These are phyloP conservation scores for Podarcis siculus DNA, from an alignment of 2,797 vertebrate genomes.

Conservation along the genomic window DNA sequence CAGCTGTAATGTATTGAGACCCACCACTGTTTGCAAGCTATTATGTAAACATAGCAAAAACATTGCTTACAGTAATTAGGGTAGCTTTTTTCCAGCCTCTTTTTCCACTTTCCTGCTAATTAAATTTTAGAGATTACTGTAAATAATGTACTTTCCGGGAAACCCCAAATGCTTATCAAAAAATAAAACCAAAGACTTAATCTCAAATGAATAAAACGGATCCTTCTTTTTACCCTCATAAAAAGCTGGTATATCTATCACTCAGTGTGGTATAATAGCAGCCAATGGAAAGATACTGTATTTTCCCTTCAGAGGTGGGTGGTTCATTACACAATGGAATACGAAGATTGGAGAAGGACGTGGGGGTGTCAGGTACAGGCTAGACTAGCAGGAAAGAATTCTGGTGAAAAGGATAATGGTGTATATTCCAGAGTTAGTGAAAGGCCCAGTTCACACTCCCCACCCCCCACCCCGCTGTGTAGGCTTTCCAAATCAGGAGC, in stretches of 20 bases:
- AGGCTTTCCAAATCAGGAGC: background rate
- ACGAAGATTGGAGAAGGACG: background rate
- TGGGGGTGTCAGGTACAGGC: background rate
- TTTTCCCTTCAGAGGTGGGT: background rate
- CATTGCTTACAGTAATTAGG: constrained; percentile 15
- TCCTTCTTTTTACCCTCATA: background rate
- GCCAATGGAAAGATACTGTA: background rate
- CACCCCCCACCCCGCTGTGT: background rate
- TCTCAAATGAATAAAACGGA: background rate
- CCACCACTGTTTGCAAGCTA: constrained; percentile 19
- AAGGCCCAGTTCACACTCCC: too few relatives aligned
- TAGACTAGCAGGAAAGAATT: background rate
- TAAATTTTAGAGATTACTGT: constrained; percentile 29
- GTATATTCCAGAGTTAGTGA: background rate
- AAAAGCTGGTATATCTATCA: background rate
- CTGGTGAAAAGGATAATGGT: background rate
- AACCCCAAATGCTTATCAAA: constrained; percentile 17
- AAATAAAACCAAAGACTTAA: constrained; percentile 6
- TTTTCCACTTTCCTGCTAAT: constrained; percentile 25
- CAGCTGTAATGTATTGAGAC: constrained; percentile 35
- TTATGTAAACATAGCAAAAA: constrained; percentile 2
- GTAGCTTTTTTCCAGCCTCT: background rate
- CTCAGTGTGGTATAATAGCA: background rate
- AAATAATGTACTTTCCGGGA: constrained; percentile 11
- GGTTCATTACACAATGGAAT: background rate